Conservation (phyloP, 2,113 vertebrate species). For the Gobio gobio region DNA sequence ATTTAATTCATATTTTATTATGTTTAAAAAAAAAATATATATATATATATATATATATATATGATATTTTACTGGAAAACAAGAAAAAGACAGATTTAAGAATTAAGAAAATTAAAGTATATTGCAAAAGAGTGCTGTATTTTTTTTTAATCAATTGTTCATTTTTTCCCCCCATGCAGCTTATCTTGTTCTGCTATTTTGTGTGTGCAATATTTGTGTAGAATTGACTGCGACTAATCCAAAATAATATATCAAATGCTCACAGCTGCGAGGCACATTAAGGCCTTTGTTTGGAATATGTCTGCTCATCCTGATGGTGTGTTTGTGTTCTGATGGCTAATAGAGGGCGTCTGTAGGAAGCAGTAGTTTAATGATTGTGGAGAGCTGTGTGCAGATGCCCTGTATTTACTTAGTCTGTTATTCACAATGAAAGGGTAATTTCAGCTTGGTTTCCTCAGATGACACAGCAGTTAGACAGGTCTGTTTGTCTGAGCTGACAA, state of each 20-base stretch:
- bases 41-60: too few species aligned
- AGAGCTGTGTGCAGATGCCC: conserved; percentile 66
- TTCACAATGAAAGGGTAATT: conserved; percentile 51
- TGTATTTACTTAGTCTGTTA: conserved; percentile 69
- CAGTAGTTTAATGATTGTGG: conserved; percentile 74
- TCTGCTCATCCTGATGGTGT: conserved; percentile 61
- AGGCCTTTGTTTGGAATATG: conserved; percentile 39
- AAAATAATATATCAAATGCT: neutral
- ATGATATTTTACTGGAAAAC: neutral
- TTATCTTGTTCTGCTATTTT: neutral
- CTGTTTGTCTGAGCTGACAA: conserved; percentile 48
- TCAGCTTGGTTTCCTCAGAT: conserved; percentile 36
- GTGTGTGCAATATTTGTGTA: neutral
- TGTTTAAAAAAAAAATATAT: too few species aligned
- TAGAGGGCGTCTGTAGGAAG: conserved; percentile 62
- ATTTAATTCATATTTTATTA: too few species aligned
- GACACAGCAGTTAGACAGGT: conserved; percentile 41
- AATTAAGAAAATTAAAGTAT: too few species aligned
- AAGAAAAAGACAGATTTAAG: neutral
- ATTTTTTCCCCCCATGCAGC: neutral
- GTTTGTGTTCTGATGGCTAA: conserved; percentile 43
- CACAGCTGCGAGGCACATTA: neutral
- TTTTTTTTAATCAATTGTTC: neutral
- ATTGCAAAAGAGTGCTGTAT: neutral
- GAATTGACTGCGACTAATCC: neutral